Percentiles rank a stretch among this genome's conserved stretches.
phyloP scores from a whole-genome alignment of 2,113 vertebrate species.

The Mesocricetus auratus region DNA sequence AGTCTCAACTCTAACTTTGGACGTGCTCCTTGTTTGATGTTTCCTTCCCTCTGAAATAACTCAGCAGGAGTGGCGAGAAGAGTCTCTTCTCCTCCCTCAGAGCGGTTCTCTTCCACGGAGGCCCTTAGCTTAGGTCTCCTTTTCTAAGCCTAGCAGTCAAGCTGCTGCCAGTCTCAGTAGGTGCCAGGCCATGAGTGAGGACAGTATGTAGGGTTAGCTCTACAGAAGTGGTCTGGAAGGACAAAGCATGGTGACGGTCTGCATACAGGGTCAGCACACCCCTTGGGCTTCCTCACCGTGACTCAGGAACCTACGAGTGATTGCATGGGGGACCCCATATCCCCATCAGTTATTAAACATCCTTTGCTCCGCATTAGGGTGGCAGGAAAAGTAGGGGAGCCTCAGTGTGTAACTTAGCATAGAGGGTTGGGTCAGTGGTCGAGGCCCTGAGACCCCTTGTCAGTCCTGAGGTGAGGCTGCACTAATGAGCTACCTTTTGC shows the following conservation, averaged over 20 bases:
- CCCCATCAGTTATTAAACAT: neutral
- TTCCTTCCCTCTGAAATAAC: constrained; percentile 10
- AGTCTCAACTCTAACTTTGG: constrained; percentile 7
- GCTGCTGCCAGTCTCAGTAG: neutral
- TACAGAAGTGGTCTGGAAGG: neutral
- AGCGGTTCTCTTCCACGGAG: neutral
- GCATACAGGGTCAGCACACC: neutral
- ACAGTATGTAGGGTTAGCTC: neutral
- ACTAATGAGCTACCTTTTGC: constrained; percentile 93
- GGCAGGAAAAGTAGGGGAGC: neutral
- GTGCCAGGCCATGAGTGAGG: neutral
- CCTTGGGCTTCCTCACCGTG: neutral
- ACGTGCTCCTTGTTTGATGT: neutral
- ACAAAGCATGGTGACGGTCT: neutral
- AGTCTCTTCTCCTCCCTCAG: neutral
- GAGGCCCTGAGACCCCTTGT: constrained; percentile 68
- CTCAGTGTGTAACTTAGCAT: neutral
- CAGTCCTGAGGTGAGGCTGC: constrained; percentile 84
- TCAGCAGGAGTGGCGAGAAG: neutral
- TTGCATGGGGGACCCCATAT: neutral
- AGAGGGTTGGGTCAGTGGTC: neutral
- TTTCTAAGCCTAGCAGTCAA: neutral
- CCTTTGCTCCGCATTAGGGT: neutral
- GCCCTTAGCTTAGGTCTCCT: neutral
- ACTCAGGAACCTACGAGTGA: neutral